Conservation (phyloP, 2,113 vertebrate genomes). For the Parotia lawesii region DNA sequence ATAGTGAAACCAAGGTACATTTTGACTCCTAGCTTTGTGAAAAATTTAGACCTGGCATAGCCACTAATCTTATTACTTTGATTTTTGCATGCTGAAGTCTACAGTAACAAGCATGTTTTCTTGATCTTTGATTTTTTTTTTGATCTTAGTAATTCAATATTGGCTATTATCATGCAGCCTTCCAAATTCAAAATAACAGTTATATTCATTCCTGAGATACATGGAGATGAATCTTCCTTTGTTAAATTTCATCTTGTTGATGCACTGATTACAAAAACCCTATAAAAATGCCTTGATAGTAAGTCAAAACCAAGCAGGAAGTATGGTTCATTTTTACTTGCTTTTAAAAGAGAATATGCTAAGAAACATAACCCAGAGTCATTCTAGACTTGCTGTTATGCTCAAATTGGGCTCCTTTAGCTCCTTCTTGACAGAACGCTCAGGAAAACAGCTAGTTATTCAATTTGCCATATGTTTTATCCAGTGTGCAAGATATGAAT, state of each 20-base stretch:
- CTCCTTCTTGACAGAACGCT: not conserved
- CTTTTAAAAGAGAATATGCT: not conserved
- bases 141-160: not conserved
- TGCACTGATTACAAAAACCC: not conserved
- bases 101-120: not conserved
- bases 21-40: not conserved
- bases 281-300: not conserved
- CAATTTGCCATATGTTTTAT: not conserved
- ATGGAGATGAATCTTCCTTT: not conserved
- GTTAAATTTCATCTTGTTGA: not conserved
- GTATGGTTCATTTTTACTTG: not conserved
- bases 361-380: not conserved
- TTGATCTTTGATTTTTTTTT: not conserved
- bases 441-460: not conserved
- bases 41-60: not conserved
- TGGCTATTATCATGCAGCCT: not conserved
- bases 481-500: not conserved
- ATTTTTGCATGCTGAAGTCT: not conserved
- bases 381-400: not conserved
- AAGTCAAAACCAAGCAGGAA: not conserved
- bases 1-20: not conserved
- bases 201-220: not conserved
- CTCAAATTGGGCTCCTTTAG: not conserved
- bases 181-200: not conserved
- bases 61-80: not conserved